These are phyloP conservation scores for Agapostemon virescens DNA, from an alignment of 2,888 invertebrate genomes.

Conservation along the genomic window DNA sequence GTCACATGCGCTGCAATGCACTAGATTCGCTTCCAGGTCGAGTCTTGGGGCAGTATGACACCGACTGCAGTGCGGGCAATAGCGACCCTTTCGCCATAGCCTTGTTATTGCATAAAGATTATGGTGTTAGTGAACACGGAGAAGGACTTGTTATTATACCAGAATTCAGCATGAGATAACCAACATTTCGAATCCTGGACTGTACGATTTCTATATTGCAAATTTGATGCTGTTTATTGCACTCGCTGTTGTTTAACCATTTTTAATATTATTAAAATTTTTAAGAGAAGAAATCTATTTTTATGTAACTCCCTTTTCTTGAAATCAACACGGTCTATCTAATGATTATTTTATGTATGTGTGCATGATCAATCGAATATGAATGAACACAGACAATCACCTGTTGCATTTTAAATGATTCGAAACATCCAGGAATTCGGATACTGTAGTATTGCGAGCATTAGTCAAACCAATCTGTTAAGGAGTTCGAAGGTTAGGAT, in stretches of 20 bases:
- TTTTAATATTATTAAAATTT: too few relatives aligned
- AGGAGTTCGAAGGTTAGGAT: slow-evolving; percentile 34
- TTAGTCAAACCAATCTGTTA: slow-evolving; percentile 20
- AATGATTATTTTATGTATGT: neutral
- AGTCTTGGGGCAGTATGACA: slow-evolving; percentile 86
- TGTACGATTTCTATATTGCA: neutral
- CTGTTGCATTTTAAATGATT: neutral
- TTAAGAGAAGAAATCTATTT: too few relatives aligned
- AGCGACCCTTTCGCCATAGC: slow-evolving; percentile 88
- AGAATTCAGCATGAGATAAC: slow-evolving; percentile 35
- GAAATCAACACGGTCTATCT: neutral
- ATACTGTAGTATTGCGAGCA: slow-evolving; percentile 15
- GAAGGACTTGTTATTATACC: slow-evolving; percentile 35
- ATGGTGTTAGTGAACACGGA: slow-evolving; percentile 72
- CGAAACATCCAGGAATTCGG: slow-evolving; percentile 22
- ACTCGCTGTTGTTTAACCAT: neutral
- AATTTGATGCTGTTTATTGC: neutral
- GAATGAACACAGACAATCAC: neutral
- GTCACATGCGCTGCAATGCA: slow-evolving; percentile 82
- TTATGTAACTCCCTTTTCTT: too few relatives aligned
- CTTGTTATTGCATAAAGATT: slow-evolving; percentile 80
- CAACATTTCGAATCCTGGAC: slow-evolving; percentile 29
- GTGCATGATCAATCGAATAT: neutral
- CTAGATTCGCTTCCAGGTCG: slow-evolving; percentile 83
- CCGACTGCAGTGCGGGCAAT: slow-evolving; percentile 87